Conservation (phyloP, 2,888 invertebrate species). For the Pherbina coryleti region DNA sequence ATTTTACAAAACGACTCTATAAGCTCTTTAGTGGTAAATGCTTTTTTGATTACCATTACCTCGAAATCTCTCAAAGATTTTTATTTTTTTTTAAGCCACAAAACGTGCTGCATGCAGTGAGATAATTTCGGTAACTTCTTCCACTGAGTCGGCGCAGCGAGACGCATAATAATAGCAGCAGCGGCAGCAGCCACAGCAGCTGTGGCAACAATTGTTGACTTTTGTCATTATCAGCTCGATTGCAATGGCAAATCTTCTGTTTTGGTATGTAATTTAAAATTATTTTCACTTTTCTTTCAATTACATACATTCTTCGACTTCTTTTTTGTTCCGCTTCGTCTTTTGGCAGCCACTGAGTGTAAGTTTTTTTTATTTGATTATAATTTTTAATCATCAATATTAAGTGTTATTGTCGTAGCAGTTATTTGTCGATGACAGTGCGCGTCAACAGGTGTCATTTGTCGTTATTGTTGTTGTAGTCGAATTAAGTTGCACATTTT, state of each 20-base stretch:
- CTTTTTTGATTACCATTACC: too few species aligned
- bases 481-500: conserved; percentile 29
- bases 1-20: too few species aligned
- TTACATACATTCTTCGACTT: neutral
- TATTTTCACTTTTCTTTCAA: conserved; percentile 41
- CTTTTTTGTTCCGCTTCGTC: neutral
- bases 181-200: neutral
- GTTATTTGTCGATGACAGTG: conserved; percentile 20
- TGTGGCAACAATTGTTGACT: neutral
- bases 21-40: too few species aligned
- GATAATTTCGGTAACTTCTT: neutral
- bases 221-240: neutral
- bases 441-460: conserved; percentile 31
- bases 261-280: conserved; percentile 26
- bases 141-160: neutral
- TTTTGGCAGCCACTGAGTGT: neutral
- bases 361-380: neutral
- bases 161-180: neutral
- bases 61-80: neutral
- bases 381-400: neutral
- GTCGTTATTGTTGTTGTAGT: neutral
- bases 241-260: neutral
- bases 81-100: neutral
- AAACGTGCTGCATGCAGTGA: conserved; percentile 23
- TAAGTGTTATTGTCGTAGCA: neutral